Base-by-base conservation (phyloP, 2,113 vertebrate species). In the Archocentrus centrarchus region DNA sequence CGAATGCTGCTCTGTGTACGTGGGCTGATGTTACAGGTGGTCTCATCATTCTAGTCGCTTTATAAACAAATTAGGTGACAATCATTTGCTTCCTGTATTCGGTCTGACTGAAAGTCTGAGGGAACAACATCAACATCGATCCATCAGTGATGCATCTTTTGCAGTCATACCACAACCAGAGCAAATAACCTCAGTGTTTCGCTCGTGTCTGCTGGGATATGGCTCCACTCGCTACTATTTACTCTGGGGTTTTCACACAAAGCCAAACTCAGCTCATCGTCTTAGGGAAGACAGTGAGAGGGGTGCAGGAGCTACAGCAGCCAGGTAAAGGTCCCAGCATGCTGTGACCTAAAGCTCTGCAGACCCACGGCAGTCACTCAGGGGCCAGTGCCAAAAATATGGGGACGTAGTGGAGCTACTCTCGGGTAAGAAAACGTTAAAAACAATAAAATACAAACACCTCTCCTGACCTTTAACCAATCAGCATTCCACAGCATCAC, bases 71-170 rank as follows among this genome's bases (percentile, higher is more conserved):
- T 70, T 70, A 70, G 15, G 18, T 70, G 66, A 50, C 66, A 70
- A 27, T 70, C 24, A 70, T 50, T 70, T 20, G 66, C 24, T 50
- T 50, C 24, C 66, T 70, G 41, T 50, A 11, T 50, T 70, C 30
- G 24, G 15, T 70, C 24, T 50, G 64, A 30, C 41, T 50, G 64
- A 47, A 62, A 62, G 60, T 2, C 57, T 27, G 22, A 14, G n/a
- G 24, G 57, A 24, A 1, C 61, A n/a, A 37, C 32, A 63, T 63
- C 41, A 50, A 15, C 66, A 53, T 70, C 44, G 53, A 15, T 53
- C 30, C 11, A 2, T 53, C 11, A 13, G 11, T 6, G 27, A 53
- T 32, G 44, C 11, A 53, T 24, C 32, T 3, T 73, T 73, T 73
- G 66, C 66, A 53, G 66, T 53, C 47, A 55, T 50, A 35, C 27